These are phyloP conservation scores for Scaptomyza tumidula DNA, from an alignment of 2,888 invertebrate genomes.

Conservation along the genomic window DNA sequence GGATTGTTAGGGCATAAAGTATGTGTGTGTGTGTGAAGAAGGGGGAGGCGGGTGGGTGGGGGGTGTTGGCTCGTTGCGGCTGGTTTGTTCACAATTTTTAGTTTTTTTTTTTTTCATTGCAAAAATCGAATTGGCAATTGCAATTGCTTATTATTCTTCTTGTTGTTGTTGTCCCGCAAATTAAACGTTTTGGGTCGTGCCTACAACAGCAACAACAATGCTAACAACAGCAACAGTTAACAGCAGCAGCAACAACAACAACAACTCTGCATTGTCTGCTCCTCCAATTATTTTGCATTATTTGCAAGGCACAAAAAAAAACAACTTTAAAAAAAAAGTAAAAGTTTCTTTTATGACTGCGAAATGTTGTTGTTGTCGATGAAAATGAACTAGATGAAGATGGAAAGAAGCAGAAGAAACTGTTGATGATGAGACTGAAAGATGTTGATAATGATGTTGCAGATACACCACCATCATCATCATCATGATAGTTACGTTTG, in stretches of 20 bases:
- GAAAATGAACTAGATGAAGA: conserved; percentile 45
- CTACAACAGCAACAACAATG: conserved; percentile 31
- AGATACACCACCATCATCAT: conserved; percentile 20
- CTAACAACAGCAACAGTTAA: conserved; percentile 24
- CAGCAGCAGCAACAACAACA: conserved; percentile 22
- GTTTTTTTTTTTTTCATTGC: conserved; percentile 56
- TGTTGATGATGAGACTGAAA: conserved; percentile 1
- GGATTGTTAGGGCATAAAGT: conserved; percentile 21
- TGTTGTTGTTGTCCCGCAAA: conserved; percentile 42
- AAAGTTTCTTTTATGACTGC: conserved; percentile 67
- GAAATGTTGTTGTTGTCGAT: conserved; percentile 50
- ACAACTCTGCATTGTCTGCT: conserved; percentile 50
- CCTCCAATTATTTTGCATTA: conserved; percentile 63
- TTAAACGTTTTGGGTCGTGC: conserved; percentile 69
- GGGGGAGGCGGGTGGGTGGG: neutral
- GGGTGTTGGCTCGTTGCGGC: conserved; percentile 50
- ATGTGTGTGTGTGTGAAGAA: neutral
- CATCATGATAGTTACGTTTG: conserved; percentile 39
- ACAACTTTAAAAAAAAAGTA: conserved; percentile 66
- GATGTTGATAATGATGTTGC: conserved; percentile 13
- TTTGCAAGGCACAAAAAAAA: conserved; percentile 68
- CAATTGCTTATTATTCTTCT: conserved; percentile 29
- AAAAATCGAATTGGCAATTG: conserved; percentile 58
- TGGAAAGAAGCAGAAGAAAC: conserved; percentile 3
- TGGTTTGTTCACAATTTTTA: conserved; percentile 53